phyloP scores from a whole-genome alignment of 2,888 invertebrate genomes.

The Amphipoea lucens region DNA sequence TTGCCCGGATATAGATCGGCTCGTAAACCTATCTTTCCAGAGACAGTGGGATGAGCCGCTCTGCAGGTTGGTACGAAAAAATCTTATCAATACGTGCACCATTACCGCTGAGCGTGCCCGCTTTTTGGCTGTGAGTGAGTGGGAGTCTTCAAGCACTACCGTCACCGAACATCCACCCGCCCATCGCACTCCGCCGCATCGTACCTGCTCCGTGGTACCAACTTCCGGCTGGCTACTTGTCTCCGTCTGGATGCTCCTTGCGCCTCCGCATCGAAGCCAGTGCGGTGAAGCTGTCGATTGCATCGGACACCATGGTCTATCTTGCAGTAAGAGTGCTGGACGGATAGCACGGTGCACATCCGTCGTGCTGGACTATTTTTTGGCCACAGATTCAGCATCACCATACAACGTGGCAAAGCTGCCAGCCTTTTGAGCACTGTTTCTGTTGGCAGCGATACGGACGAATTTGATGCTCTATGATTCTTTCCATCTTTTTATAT shows the following conservation, averaged over 20 bases:
- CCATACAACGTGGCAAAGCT: too few relatives aligned
- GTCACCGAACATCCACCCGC: too few relatives aligned
- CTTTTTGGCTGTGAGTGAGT: too few relatives aligned
- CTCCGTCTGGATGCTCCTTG: not conserved
- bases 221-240: not conserved
- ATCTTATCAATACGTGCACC: not conserved
- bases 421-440: too few relatives aligned
- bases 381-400: too few relatives aligned
- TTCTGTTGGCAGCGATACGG: too few relatives aligned
- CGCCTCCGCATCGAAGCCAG: too few relatives aligned
- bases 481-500: not conserved
- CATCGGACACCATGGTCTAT: not conserved
- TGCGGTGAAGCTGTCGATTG: not conserved
- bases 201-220: too few relatives aligned
- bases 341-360: not conserved
- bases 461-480: not conserved
- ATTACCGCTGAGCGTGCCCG: not conserved
- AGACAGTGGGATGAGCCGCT: not conserved
- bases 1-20: not conserved
- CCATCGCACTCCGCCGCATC: too few relatives aligned
- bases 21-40: not conserved
- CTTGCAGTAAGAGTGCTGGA: not conserved
- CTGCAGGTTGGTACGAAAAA: not conserved
- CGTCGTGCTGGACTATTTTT: not conserved
- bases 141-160: too few relatives aligned